phyloP scores from a whole-genome alignment of 1,140 invertebrate species.

The Scaptomyza pallida region DNA sequence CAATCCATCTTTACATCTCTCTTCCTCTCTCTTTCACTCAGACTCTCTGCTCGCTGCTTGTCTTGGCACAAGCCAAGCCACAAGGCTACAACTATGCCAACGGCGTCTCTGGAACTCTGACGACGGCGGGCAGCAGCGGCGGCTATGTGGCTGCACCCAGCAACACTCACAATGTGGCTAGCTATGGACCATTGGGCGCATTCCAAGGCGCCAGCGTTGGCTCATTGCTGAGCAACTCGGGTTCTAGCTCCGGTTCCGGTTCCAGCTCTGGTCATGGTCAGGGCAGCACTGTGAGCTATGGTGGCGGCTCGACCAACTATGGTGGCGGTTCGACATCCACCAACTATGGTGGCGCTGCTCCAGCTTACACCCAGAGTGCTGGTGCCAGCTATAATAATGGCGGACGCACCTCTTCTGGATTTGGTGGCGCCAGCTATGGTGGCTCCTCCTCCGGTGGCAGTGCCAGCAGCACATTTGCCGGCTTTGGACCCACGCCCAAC shows the following conservation, averaged over 20 bases:
- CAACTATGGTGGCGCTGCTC: constrained; percentile 16
- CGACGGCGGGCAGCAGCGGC: constrained; percentile 10
- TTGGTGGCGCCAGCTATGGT: constrained; percentile 16
- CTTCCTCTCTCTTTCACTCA: constrained; percentile 15
- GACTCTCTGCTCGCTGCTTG: constrained; percentile 62
- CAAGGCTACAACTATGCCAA: constrained; percentile 78
- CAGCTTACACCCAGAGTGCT: not conserved
- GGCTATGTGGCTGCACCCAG: constrained; percentile 52
- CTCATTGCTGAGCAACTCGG: constrained; percentile 44
- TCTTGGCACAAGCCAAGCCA: constrained; percentile 67
- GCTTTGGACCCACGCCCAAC: constrained; percentile 61
- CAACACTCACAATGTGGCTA: constrained; percentile 51
- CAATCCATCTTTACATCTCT: constrained; percentile 4
- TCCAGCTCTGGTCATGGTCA: constrained; percentile 12
- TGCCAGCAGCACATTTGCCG: constrained; percentile 39
- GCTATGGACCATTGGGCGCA: constrained; percentile 63
- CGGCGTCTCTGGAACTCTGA: constrained; percentile 63
- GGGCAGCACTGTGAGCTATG: not conserved
- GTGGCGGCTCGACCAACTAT: constrained; percentile 4
- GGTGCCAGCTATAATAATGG: not conserved
- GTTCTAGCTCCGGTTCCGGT: constrained; percentile 11
- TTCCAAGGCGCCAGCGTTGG: constrained; percentile 69
- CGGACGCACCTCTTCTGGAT: constrained; percentile 3
- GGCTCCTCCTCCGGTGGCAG: constrained; percentile 8
- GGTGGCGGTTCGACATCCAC: constrained; percentile 8